Evolutionary conservation across 2,113 vertebrate genomes (phyloP).

Genomic region (Gallinago jamesoni): DNA sequence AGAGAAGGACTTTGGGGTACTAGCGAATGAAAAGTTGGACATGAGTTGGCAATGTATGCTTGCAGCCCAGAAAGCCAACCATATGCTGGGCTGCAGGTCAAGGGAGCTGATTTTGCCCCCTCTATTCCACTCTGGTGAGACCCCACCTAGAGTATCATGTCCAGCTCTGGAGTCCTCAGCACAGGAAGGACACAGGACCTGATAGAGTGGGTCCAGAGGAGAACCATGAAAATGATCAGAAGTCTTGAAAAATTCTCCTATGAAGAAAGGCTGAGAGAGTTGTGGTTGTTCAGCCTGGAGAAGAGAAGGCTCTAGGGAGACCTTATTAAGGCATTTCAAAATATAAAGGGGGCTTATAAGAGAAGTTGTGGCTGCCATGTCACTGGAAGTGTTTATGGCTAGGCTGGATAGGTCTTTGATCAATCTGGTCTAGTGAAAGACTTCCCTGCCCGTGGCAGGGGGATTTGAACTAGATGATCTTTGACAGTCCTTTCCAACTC

Average conservation of each 20-base stretch:
- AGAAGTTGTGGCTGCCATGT: not conserved
- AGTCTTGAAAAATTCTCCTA: not conserved
- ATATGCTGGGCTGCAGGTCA: rapidly evolving
- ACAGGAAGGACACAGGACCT: not conserved
- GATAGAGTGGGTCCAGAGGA: not conserved
- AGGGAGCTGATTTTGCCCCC: not conserved
- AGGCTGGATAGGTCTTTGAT: not conserved
- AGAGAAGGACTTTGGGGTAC: not conserved
- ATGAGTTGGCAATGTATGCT: not conserved
- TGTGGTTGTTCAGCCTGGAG: not conserved
- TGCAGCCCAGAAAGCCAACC: not conserved
- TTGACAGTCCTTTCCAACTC: not conserved
- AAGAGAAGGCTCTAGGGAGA: not conserved
- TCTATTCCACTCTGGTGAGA: not conserved
- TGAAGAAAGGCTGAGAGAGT: not conserved
- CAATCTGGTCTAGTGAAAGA: not conserved
- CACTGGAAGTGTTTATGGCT: not conserved
- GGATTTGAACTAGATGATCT: not conserved
- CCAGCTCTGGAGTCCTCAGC: not conserved
- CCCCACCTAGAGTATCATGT: rapidly evolving
- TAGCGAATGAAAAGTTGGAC: not conserved
- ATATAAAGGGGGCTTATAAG: too few relatives aligned
- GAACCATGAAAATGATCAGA: not conserved
- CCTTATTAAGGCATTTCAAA: not conserved
- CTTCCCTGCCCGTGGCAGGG: not conserved